Evolutionary conservation across 2,888 invertebrate genomes (phyloP).

Genomic region (Spicauda simplicius): DNA sequence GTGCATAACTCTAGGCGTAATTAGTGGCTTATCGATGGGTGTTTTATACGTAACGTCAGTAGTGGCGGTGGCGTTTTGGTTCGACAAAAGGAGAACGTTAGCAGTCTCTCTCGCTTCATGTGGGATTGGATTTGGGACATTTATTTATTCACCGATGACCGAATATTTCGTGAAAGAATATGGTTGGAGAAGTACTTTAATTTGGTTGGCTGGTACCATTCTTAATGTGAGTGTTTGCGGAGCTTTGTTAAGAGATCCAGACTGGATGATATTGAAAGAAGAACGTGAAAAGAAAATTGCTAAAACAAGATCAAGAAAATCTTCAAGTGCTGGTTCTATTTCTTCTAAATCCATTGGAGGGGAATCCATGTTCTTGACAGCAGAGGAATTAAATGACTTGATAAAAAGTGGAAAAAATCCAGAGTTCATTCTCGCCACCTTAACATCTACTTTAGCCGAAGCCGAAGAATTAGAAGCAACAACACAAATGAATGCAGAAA

Average conservation of each 20-base stretch:
- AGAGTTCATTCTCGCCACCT: slow-evolving; percentile 86
- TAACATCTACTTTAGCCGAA: slow-evolving; percentile 83
- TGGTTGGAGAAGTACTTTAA: slow-evolving; percentile 92
- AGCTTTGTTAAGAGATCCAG: slow-evolving; percentile 93
- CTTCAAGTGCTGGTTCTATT: slow-evolving; percentile 80
- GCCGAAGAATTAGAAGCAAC: slow-evolving; percentile 74
- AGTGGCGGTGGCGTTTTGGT: slow-evolving; percentile 96
- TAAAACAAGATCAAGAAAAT: slow-evolving; percentile 68
- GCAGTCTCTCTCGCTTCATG: slow-evolving; percentile 95
- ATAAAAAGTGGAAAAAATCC: slow-evolving; percentile 88
- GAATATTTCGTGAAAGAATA: slow-evolving; percentile 89
- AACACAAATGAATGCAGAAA: slow-evolving; percentile 75
- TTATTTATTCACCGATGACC: slow-evolving; percentile 94
- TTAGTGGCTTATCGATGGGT: slow-evolving; percentile 93
- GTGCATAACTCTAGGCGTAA: slow-evolving; percentile 92
- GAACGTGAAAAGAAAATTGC: slow-evolving; percentile 75
- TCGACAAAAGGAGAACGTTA: slow-evolving; percentile 93
- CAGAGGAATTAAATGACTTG: slow-evolving; percentile 87
- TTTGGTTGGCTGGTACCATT: slow-evolving; percentile 92
- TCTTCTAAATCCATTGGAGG: slow-evolving; percentile 77
- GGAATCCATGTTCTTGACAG: slow-evolving; percentile 81
- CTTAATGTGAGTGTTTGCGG: slow-evolving; percentile 95
- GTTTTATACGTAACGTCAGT: slow-evolving; percentile 95
- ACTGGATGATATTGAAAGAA: slow-evolving; percentile 89
- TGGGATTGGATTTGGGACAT: slow-evolving; percentile 95